Base-by-base conservation (phyloP, 2,888 invertebrate species). In the Bellardia bayeri region DNA sequence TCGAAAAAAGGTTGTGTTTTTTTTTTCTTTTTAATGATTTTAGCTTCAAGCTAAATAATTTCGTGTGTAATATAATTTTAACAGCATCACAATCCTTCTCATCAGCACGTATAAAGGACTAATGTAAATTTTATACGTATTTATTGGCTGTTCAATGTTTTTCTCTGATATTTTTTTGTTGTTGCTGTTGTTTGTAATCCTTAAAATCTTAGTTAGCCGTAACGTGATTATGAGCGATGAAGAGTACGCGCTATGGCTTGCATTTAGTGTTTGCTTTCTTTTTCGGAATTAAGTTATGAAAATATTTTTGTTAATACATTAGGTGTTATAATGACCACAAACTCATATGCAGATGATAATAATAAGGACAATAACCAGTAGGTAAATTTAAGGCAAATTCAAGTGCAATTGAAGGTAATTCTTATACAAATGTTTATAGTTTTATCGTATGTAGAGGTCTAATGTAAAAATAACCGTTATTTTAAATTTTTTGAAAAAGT, bases 321-420 rank as follows among this genome's bases (percentile, higher is more conserved):
- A 85, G 85, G 79, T 85, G 85, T 80, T 61, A 80, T 85, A 75
- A 80, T 85, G 78, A 79, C 33, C 68, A 2, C 45, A 45, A 9
- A 64, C 23, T 23, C 30, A 68, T n/a, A 58, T 9, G 58, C 37
- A 54, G 5, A 54, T 23, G 72, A 23, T 42, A 9, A 6, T 33
- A 8, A 49, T 14, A 4, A 45, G 11, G 45, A 13, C 11, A 13
- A 3, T 13, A 45, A 45, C 45, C 45, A 45, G 2, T 14, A 56
- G 4, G 30, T 30, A 37, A 5, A 40, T 23, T 13, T 33, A 1
- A 0, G n/a, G 2, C 1, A 51, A 42, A 61, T 51, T 56, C 9
- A 33, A 68, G 23, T 23, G 23, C 23, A 23, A 23, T 23, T 23
- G 23, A 23, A 23, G 23, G 23, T 23, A 23, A 23, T 23, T 23